phyloP scores from a whole-genome alignment of 2,797 vertebrate species.

The Pygocentrus nattereri region DNA sequence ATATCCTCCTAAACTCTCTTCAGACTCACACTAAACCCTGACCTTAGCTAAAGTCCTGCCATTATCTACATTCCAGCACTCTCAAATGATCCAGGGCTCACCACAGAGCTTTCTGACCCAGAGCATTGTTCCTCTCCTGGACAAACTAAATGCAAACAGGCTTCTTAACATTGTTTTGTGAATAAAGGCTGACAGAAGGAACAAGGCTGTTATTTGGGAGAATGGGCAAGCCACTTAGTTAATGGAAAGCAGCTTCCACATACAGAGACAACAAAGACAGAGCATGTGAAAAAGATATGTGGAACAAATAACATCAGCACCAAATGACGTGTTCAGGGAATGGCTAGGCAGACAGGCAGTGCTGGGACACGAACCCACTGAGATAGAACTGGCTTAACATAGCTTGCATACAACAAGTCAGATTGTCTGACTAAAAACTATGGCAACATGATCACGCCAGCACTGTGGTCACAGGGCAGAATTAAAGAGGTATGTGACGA shows the following conservation, averaged over 20 bases:
- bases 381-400: too few relatives aligned
- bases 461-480: too few relatives aligned
- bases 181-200: constrained; percentile 55
- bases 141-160: constrained; percentile 62
- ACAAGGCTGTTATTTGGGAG: constrained; percentile 68
- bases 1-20: constrained; percentile 46
- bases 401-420: too few relatives aligned
- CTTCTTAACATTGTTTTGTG: constrained; percentile 51
- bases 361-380: background rate
- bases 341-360: background rate
- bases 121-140: constrained; percentile 43
- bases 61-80: constrained; percentile 57
- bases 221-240: constrained; percentile 70
- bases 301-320: background rate
- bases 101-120: constrained; percentile 51
- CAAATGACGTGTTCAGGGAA: constrained; percentile 1
- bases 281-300: constrained; percentile 40
- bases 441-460: too few relatives aligned
- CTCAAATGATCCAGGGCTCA: constrained; percentile 59
- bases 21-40: constrained; percentile 35
- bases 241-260: constrained; percentile 74
- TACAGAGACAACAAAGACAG: constrained; percentile 68
- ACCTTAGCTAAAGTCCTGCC: constrained; percentile 1
- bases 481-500: too few relatives aligned
- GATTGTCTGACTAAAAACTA: too few relatives aligned